Evolutionary conservation across 2,797 vertebrate species (phyloP).

Genomic region (Siniperca scherzeri): DNA sequence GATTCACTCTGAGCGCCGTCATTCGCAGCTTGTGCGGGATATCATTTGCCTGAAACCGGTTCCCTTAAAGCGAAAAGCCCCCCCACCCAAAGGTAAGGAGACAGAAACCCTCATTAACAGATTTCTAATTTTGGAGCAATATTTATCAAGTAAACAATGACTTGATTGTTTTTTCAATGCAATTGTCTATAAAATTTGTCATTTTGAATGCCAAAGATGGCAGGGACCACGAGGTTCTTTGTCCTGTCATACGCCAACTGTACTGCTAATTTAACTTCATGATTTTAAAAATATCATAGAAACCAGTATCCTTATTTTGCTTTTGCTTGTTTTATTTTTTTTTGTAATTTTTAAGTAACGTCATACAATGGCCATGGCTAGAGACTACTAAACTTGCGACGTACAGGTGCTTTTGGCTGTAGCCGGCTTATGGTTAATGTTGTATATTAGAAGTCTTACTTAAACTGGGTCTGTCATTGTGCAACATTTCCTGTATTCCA

Average conservation of each 20-base stretch:
- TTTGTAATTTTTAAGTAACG: too few species aligned
- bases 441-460: fast-evolving
- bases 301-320: fast-evolving
- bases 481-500: neutral
- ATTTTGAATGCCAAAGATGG: neutral
- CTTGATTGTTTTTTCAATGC: neutral
- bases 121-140: neutral
- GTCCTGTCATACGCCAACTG: constrained; percentile 33
- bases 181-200: neutral
- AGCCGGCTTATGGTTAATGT: constrained; percentile 48
- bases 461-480: neutral
- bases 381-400: neutral
- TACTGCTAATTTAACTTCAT: neutral
- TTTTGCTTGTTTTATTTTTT: too few species aligned
- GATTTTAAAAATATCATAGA: neutral
- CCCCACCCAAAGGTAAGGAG: constrained; percentile 86
- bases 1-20: constrained; percentile 88
- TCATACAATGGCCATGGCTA: fast-evolving
- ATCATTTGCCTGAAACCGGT: constrained; percentile 86
- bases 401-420: constrained; percentile 50
- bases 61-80: constrained; percentile 86
- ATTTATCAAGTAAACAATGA: neutral
- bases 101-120: fast-evolving
- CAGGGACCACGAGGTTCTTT: constrained; percentile 77
- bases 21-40: constrained; percentile 88